Evolutionary conservation across 2,113 vertebrate genomes (phyloP).

Genomic region (Poecilia latipinna): DNA sequence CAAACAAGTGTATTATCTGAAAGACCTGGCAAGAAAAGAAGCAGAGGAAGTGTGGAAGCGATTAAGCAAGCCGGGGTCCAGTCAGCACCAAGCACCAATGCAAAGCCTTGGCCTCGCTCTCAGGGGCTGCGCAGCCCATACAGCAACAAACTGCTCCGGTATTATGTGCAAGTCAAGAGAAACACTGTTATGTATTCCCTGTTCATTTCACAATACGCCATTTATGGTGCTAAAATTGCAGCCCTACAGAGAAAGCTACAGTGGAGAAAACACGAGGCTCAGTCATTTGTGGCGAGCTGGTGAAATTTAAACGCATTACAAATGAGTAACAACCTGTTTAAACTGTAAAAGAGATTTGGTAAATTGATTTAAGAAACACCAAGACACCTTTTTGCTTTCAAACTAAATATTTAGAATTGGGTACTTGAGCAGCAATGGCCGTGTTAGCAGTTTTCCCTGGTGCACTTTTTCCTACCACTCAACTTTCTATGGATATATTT

Average conservation of each 20-base stretch:
- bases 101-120: slow-evolving; percentile 25
- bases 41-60: slow-evolving; percentile 54
- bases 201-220: slow-evolving; percentile 55
- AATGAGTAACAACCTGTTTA: no score
- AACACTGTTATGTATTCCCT: slow-evolving; percentile 42
- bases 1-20: slow-evolving; percentile 53
- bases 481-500: no score
- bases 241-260: slow-evolving; percentile 12
- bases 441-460: neutral
- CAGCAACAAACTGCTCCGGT: slow-evolving; percentile 16
- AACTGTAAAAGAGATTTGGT: no score
- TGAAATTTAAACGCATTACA: no score
- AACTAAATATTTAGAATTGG: no score
- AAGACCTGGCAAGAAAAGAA: slow-evolving; percentile 33
- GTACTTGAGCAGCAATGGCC: neutral
- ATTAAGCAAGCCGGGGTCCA: slow-evolving; percentile 51
- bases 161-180: slow-evolving; percentile 47
- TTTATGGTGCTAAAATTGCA: slow-evolving; percentile 35
- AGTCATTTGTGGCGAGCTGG: no score
- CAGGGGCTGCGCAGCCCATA: slow-evolving; percentile 4
- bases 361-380: no score
- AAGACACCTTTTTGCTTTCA: no score
- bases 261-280: slow-evolving; percentile 14
- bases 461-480: no score
- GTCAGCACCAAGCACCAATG: slow-evolving; percentile 55